These are phyloP conservation scores for Laspeyria flexula DNA, from an alignment of 2,888 invertebrate species.

Conservation along the genomic window DNA sequence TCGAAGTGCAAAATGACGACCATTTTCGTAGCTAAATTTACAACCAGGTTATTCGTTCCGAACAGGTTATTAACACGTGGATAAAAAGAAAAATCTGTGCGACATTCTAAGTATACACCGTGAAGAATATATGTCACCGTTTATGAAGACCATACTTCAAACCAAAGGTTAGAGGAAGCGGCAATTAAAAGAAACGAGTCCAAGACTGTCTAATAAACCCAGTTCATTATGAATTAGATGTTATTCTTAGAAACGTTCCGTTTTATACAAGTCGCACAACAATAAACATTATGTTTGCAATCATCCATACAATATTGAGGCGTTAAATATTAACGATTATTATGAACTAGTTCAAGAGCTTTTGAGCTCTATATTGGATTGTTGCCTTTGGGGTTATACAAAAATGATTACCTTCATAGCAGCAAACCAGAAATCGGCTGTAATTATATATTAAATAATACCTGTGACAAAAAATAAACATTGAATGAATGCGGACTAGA, in stretches of 20 bases:
- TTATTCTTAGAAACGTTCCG: conserved; percentile 36
- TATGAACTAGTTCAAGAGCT: conserved; percentile 11
- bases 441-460: conserved; percentile 38
- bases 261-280: conserved; percentile 12
- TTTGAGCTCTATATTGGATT: conserved; percentile 19
- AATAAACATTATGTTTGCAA: conserved; percentile 13
- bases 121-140: conserved; percentile 67
- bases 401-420: conserved; percentile 40
- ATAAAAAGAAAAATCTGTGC: conserved; percentile 48
- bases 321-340: conserved; percentile 12
- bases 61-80: conserved; percentile 71
- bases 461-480: conserved; percentile 33
- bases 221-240: conserved; percentile 46
- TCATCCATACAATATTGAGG: conserved; percentile 10
- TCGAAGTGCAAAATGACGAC: conserved; percentile 67
- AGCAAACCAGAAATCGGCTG: conserved; percentile 25
- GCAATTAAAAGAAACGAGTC: conserved; percentile 64
- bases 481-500: conserved; percentile 1
- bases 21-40: conserved; percentile 73
- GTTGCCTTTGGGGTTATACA: conserved; percentile 18
- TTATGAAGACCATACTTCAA: conserved; percentile 61
- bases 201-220: conserved; percentile 57
- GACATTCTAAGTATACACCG: conserved; percentile 65
- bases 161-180: conserved; percentile 61
- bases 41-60: conserved; percentile 51